Evolutionary conservation across 2,113 vertebrate genomes (phyloP).

Genomic region (Cyprinodon tularosa): DNA sequence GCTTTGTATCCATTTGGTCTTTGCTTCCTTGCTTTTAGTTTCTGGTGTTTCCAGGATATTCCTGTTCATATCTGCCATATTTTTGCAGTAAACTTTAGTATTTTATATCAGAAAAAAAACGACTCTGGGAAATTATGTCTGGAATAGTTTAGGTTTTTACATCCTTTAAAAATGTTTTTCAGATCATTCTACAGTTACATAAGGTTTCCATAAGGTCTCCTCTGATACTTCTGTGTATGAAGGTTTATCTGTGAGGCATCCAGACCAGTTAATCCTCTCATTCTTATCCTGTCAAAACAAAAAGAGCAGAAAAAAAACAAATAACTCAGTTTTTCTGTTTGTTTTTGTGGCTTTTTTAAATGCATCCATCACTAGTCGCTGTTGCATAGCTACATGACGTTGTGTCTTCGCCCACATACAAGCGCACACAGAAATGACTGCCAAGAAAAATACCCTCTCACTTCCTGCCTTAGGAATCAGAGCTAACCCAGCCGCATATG

Average conservation of each 20-base stretch:
- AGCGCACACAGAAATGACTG: conserved; percentile 14
- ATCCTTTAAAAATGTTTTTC: background rate
- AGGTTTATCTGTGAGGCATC: conserved; percentile 7
- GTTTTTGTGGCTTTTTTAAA: conserved; percentile 13
- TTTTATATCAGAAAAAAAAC: too few species aligned
- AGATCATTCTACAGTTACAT: background rate
- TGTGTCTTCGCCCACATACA: conserved; percentile 43
- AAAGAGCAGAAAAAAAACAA: conserved; percentile 29
- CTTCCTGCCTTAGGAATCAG: conserved; percentile 40
- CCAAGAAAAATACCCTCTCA: conserved; percentile 54
- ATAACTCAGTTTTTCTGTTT: conserved; percentile 39
- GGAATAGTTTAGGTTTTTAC: background rate
- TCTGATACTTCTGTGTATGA: conserved; percentile 11
- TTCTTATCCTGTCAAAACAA: conserved; percentile 14
- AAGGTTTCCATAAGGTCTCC: conserved; percentile 1
- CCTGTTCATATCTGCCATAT: too few species aligned
- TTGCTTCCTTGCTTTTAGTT: too few species aligned
- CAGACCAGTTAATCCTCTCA: background rate
- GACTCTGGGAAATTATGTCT: too few species aligned
- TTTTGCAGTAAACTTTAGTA: too few species aligned
- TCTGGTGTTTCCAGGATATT: too few species aligned
- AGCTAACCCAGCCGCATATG: conserved; percentile 29
- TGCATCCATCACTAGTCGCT: conserved; percentile 36
- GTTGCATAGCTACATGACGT: conserved; percentile 52
- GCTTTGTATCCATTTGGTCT: too few species aligned